Conservation (phyloP, 1,140 invertebrate genomes). For the Scaptomyza hsui region DNA sequence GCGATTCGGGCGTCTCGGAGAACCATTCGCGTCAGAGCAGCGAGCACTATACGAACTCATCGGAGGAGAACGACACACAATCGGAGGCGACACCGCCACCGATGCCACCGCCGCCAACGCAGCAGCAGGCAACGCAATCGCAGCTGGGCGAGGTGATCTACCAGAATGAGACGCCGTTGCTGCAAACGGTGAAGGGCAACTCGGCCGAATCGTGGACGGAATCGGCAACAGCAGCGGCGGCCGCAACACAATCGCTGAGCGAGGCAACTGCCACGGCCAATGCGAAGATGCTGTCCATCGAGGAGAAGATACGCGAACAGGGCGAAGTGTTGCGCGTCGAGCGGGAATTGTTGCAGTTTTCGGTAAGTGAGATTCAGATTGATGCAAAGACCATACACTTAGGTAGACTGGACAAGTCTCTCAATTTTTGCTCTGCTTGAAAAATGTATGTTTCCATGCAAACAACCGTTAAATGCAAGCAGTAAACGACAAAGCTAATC, state of each 20-base stretch:
- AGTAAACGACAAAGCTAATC: no score
- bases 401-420: no score
- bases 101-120: conserved; percentile 43
- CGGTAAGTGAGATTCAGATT: conserved; percentile 61
- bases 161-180: conserved; percentile 79
- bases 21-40: conserved; percentile 91
- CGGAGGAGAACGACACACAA: conserved; percentile 80
- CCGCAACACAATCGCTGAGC: conserved; percentile 86
- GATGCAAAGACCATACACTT: no score
- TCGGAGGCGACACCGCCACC: conserved; percentile 73
- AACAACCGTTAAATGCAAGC: no score
- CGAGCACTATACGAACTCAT: conserved; percentile 85
- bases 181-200: conserved; percentile 78
- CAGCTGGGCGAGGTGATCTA: conserved; percentile 86
- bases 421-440: no score
- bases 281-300: conserved; percentile 85
- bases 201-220: conserved; percentile 82
- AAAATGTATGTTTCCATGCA: no score
- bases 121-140: conserved; percentile 66
- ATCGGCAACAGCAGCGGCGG: conserved; percentile 89
- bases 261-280: conserved; percentile 85
- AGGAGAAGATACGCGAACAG: conserved; percentile 86
- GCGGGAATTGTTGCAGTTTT: conserved; percentile 88
- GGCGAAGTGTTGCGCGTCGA: conserved; percentile 91
- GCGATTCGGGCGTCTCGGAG: conserved; percentile 90